Conservation (phyloP, 2,113 vertebrate genomes). For the Felis catus region F.catus_Fca126_mat1.0 CM031424.1:67981001-67981500, state of each 20-base stretch:
- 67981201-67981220: neutral
- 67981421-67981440: neutral
- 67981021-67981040: neutral
- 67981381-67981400: neutral
- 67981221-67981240: neutral
- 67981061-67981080: neutral
- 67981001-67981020: neutral
- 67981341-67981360: neutral
- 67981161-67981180: accelerated
- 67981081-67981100: neutral
- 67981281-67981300: neutral
- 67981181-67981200: neutral
- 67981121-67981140: neutral
- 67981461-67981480: neutral
- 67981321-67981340: slow-evolving; percentile 31
- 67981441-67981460: neutral
- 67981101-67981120: neutral
- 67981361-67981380: neutral
- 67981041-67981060: neutral
- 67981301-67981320: slow-evolving; percentile 24
- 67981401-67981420: neutral
- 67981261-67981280: neutral
- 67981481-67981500: neutral
- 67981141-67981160: neutral
- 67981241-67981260: neutral